Base-by-base conservation (phyloP, 2,113 vertebrate species). In the Takifugu bimaculatus region DNA sequence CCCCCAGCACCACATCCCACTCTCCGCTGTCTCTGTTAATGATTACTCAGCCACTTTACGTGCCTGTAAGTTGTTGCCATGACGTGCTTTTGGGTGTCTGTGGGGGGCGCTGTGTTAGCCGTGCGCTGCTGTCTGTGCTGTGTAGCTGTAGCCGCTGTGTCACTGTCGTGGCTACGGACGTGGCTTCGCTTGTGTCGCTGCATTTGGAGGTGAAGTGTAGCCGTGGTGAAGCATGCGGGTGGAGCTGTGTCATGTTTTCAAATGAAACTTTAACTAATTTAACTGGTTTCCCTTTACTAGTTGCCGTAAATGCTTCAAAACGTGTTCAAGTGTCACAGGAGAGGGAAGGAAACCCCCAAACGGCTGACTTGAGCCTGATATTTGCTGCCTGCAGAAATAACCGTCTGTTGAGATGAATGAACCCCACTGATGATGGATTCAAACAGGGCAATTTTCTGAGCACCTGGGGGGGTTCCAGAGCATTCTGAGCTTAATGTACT, bases 11-110 rank as follows among this genome's bases (percentile, higher is more conserved):
- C 91, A 91, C 94, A 94, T 94, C 91, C 94, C 94, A 89, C 93
- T 96, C 91, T 94, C 95, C 93, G 92, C 94, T 92, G 91, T 95
- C 93, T 96, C 94, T 97, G 94, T 97, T 94, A 94, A 93, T 93
- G 95, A 96, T 93, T 96, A 92, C 92, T 92, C 94, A 75, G 91
- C 93, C 93, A 92, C 91, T 93, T 93, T 97, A 91, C 93, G 86
- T 94, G 93, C 94, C 94, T 98, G 95, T 98, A 98, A 98, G 96
- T 98, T 93, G 89, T 93, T 79, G 57, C 80, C 81, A 65, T 81
- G 85, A 84, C 80, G 61, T 72, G 67, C 77, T 81, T 74, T 78
- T 73, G 55, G 82, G 72, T 57, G 65, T 80, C 77, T 82, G n/a
- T 79, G 75, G 68, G 55, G 57, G 58, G 61, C 71, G 51, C 77